Base-by-base conservation (phyloP, 2,113 vertebrate species). In the Rhipidura dahli region DNA sequence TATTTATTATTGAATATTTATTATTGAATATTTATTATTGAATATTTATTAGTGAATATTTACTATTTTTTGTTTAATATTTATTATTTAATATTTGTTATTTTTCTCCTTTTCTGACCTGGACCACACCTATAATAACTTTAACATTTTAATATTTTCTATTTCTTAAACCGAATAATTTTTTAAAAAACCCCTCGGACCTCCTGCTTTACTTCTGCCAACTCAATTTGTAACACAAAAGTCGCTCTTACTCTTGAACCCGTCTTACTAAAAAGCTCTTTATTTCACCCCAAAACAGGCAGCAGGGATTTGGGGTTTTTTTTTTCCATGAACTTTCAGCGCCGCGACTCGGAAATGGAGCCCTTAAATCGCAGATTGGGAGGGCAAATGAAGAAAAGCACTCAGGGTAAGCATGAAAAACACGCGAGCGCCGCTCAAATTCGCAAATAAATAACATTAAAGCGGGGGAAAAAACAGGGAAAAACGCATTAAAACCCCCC, bases 391-490 rank as follows among this genome's bases (percentile, higher is more conserved):
- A 89, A 50, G 72, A 22, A 84, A 90, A 91, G 40, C 85, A 82
- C 76, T 91, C 65, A 66, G 81, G 73, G 61, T 8, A 27, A 70
- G 37, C 6, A 16, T 54, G 93, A 93, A 87, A 87, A 91, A 76
- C 35, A 45, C 11, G 18, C 57, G 5, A 53, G 63, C 65, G 80
- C 49, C 83, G 45, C 76, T 89, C 57, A 54, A 89, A 93, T 37
- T 39, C 83, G 33, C 30, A 88, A 92, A 96, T 93, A 96, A 96
- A 90, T 94, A 92, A 83, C 24, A 19, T 22, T 28, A 13, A 44
- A 11, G 10, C 40, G 5, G 0, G 1, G 10, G 2, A 6, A 7
- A 4, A 8, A 3, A 15, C 27, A 51, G 10, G 4, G 3, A 5
- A 31, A 66, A 63, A 8, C 4, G 6, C 51, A 51, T 7, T 54